These are phyloP conservation scores for Esperia sulphurella DNA, from an alignment of 2,888 invertebrate species.

Conservation along the genomic window DNA sequence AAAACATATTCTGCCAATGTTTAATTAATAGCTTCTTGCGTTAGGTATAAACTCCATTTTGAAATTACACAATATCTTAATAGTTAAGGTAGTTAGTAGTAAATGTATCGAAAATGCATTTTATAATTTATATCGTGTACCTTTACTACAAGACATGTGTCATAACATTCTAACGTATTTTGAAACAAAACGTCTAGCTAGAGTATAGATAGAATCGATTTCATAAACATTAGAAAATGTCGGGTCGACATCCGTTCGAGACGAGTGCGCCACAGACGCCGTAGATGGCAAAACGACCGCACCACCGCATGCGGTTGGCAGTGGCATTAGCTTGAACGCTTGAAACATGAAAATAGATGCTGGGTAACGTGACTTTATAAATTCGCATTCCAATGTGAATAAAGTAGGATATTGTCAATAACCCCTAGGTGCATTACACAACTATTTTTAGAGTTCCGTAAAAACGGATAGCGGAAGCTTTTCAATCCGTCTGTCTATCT, in stretches of 20 bases:
- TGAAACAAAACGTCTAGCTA: conserved; percentile 3
- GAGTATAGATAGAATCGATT: conserved; percentile 12
- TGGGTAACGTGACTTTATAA: conserved; percentile 40
- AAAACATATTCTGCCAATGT: not conserved
- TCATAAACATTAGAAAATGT: conserved; percentile 36
- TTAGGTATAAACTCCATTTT: no score
- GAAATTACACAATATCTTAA: no score
- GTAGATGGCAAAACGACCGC: conserved; percentile 49
- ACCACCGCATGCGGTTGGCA: conserved; percentile 48
- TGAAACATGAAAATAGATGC: conserved; percentile 40
- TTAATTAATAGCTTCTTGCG: not conserved
- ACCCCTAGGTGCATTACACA: no score
- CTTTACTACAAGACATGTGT: no score
- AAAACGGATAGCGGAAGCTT: no score
- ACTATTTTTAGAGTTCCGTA: no score
- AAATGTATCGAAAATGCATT: no score
- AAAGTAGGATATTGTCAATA: no score
- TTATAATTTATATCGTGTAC: no score
- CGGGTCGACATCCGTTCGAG: conserved; percentile 51
- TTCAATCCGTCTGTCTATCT: no score
- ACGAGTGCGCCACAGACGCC: conserved; percentile 43
- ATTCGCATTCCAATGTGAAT: not conserved
- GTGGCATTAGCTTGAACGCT: conserved; percentile 40
- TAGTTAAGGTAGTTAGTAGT: no score
- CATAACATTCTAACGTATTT: not conserved